These are phyloP conservation scores for Megaceryle alcyon DNA, from an alignment of 2,797 vertebrate genomes.

Conservation along the genomic window DNA sequence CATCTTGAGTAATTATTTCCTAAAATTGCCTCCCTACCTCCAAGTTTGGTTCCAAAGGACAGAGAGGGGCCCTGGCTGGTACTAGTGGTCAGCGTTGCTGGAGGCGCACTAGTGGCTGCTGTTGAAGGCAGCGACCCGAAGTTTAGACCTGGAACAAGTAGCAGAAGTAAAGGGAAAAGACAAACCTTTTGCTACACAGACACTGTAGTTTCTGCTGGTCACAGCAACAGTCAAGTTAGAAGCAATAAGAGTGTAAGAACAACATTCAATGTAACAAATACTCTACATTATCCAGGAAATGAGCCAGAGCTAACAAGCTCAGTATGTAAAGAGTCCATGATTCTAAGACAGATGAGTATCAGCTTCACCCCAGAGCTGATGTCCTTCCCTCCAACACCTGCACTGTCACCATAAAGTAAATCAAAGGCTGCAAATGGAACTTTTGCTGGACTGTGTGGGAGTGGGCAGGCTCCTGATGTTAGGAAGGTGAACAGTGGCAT, in stretches of 20 bases:
- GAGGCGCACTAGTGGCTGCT: background rate
- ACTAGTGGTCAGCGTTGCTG: background rate
- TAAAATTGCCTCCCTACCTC: constrained; percentile 57
- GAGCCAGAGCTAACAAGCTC: background rate
- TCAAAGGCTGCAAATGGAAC: background rate
- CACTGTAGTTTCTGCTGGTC: too few species aligned
- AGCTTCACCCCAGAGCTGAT: background rate
- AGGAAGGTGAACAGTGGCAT: background rate
- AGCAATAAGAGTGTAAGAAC: background rate
- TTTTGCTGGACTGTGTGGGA: background rate
- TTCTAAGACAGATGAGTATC: too few species aligned
- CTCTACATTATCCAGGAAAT: background rate
- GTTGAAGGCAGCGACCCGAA: constrained; percentile 42
- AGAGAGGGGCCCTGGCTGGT: constrained; percentile 72
- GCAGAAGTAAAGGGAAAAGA: background rate
- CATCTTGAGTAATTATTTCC: background rate
- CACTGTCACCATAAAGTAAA: background rate
- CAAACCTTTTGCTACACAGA: background rate
- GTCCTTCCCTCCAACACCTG: background rate
- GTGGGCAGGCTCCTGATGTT: accelerated
- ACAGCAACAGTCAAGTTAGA: background rate
- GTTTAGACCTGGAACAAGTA: constrained; percentile 44
- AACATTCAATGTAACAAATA: background rate
- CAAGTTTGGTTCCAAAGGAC: constrained; percentile 83
- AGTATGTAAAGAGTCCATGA: too few species aligned